These are phyloP conservation scores for Sinocyclocheilus anophthalmus DNA, from an alignment of 2,113 vertebrate genomes.

Conservation along the genomic window DNA sequence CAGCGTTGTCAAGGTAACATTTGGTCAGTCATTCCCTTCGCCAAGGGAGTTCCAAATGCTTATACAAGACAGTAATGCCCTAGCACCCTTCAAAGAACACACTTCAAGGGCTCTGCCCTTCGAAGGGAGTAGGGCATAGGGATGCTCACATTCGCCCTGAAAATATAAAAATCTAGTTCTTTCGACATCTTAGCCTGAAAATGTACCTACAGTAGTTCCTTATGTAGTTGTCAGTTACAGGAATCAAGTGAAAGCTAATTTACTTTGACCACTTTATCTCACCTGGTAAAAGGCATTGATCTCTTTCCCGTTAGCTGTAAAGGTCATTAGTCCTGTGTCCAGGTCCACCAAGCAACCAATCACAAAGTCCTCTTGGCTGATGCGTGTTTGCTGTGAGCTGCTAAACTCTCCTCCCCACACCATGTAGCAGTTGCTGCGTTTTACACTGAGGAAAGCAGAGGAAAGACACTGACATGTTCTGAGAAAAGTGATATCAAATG, in stretches of 20 bases:
- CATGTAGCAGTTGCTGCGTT: constrained; percentile 95
- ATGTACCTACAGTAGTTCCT: too few relatives aligned
- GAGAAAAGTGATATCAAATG: not conserved
- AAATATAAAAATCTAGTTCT: too few relatives aligned
- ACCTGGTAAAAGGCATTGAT: constrained; percentile 97
- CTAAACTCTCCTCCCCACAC: constrained; percentile 92
- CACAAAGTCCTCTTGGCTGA: constrained; percentile 88
- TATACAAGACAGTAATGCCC: too few relatives aligned
- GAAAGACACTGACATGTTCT: not conserved
- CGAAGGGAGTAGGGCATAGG: too few relatives aligned
- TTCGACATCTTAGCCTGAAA: too few relatives aligned
- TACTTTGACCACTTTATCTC: not conserved
- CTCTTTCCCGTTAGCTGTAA: constrained; percentile 91
- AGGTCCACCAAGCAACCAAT: constrained; percentile 92
- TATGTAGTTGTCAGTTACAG: too few relatives aligned
- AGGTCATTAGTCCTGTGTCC: constrained; percentile 94
- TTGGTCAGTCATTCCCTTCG: too few relatives aligned
- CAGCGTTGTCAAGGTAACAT: too few relatives aligned
- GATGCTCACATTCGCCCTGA: too few relatives aligned
- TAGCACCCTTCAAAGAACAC: too few relatives aligned
- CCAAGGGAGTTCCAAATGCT: too few relatives aligned
- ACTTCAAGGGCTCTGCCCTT: too few relatives aligned
- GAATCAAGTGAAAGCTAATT: not conserved
- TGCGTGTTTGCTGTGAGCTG: constrained; percentile 85
- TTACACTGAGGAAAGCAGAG: constrained; percentile 77